Evolutionary conservation across 2,113 vertebrate genomes (phyloP).

Genomic region (Acanthisitta chloris): DNA sequence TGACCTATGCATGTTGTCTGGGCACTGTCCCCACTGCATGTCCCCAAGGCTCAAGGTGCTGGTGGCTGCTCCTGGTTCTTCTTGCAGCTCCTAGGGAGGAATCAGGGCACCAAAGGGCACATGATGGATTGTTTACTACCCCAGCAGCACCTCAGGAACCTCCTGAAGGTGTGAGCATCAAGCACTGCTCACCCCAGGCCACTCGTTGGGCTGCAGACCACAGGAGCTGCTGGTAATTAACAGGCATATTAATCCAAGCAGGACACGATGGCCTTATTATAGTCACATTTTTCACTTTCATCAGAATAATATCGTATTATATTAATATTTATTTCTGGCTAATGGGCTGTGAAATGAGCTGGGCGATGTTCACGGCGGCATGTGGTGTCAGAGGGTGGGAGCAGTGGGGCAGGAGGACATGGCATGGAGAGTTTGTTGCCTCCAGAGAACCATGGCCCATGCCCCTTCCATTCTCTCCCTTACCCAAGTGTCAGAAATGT

Average conservation of each 20-base stretch:
- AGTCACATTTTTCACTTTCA: conserved; percentile 61
- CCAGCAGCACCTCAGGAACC: too few species aligned
- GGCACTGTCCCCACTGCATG: accelerated
- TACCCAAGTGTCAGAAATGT: accelerated
- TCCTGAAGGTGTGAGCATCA: background rate
- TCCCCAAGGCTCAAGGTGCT: background rate
- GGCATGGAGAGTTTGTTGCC: background rate
- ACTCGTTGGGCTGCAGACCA: background rate
- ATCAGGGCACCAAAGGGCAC: too few species aligned
- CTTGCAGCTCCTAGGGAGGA: background rate
- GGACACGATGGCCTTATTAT: conserved; percentile 35
- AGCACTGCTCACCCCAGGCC: background rate
- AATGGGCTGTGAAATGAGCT: conserved; percentile 42
- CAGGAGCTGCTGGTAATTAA: conserved; percentile 58
- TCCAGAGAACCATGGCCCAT: background rate
- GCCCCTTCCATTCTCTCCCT: background rate
- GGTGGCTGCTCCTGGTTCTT: background rate
- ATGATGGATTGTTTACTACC: background rate
- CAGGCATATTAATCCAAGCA: conserved; percentile 9
- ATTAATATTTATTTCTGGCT: conserved; percentile 66
- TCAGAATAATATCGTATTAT: conserved; percentile 54
- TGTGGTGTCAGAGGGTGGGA: background rate
- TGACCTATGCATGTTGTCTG: accelerated
- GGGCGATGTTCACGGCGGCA: background rate
- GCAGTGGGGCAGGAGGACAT: background rate